phyloP scores from a whole-genome alignment of 2,113 vertebrate species.

The Elanus axillaris region DNA sequence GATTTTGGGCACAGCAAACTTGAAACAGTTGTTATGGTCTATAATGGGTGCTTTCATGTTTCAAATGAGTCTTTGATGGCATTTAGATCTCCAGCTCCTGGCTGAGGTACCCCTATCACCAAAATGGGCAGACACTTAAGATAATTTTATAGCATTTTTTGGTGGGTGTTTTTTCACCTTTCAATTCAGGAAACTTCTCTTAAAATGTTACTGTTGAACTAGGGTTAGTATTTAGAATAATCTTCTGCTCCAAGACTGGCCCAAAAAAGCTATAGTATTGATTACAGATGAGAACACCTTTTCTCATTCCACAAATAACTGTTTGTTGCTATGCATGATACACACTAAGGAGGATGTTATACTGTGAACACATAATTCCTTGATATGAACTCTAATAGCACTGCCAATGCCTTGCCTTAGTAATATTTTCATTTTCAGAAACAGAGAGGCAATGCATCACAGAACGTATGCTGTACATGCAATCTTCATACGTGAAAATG shows the following conservation, averaged over 20 bases:
- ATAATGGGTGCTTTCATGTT: neutral
- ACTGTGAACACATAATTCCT: neutral
- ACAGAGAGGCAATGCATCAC: neutral
- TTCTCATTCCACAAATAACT: neutral
- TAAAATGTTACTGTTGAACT: neutral
- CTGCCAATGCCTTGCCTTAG: neutral
- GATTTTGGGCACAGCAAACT: neutral
- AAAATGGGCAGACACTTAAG: neutral
- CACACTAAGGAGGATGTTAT: neutral
- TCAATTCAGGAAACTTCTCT: neutral
- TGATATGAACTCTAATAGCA: neutral
- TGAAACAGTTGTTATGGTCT: neutral
- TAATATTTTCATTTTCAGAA: neutral
- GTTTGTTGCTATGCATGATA: neutral
- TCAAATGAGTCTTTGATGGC: neutral
- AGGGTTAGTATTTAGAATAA: neutral
- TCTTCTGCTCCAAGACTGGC: neutral
- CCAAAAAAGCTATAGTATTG: neutral
- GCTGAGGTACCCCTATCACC: neutral
- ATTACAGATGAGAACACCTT: neutral
- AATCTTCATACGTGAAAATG: neutral
- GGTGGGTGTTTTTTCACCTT: neutral
- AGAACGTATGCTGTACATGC: neutral
- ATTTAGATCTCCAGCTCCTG: neutral
- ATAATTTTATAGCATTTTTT: neutral